phyloP scores from a whole-genome alignment of 2,797 vertebrate species.

The Etheostoma nigrum region DNA sequence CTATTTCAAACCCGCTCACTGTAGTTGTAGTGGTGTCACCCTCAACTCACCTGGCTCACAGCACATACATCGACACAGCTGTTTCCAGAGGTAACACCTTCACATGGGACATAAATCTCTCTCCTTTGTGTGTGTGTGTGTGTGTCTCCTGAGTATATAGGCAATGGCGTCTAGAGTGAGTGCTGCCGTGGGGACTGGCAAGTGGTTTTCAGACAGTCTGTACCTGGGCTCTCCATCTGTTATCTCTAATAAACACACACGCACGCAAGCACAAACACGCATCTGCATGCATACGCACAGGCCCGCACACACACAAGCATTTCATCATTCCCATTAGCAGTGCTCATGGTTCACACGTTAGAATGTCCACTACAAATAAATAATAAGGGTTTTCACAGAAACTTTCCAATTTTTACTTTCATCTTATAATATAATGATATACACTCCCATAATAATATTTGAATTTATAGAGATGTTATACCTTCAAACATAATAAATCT shows the following conservation, averaged over 20 bases:
- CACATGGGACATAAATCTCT: slow-evolving; percentile 33
- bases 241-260: slow-evolving; percentile 18
- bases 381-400: background rate
- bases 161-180: slow-evolving; percentile 48
- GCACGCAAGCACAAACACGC: slow-evolving; percentile 19
- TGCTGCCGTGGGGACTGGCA: slow-evolving; percentile 29
- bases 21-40: slow-evolving; percentile 24
- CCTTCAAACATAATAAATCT: too few species aligned
- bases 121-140: slow-evolving; percentile 13
- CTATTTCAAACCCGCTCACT: background rate
- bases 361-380: background rate
- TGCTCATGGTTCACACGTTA: slow-evolving; percentile 39
- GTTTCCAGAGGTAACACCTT: slow-evolving; percentile 21
- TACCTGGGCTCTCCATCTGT: slow-evolving; percentile 22
- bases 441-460: background rate
- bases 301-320: slow-evolving; percentile 26
- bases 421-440: too few species aligned
- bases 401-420: background rate
- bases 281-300: too few species aligned
- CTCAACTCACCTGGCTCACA: slow-evolving; percentile 1
- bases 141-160: slow-evolving; percentile 10
- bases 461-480: too few species aligned
- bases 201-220: slow-evolving; percentile 45
- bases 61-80: slow-evolving; percentile 10
- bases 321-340: slow-evolving; percentile 50